A percentile compares a stretch with the other conserved stretches of the same genome.
Conservation (phyloP, 2,888 invertebrate genomes). For the Acanthopleura granulata region DNA sequence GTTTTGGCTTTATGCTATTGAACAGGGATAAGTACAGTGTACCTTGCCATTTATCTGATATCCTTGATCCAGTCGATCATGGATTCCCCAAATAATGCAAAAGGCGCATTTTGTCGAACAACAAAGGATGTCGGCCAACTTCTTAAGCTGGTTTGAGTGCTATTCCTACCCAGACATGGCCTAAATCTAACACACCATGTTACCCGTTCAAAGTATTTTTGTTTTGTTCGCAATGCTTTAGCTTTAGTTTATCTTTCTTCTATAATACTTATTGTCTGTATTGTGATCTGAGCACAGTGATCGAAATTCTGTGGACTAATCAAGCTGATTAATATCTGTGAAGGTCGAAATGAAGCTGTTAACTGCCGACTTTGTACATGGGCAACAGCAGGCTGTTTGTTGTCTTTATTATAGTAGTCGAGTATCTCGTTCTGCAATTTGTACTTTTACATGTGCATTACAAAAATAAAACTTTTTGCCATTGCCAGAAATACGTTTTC, state of each 20-base stretch:
- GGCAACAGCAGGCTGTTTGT: constrained; percentile 19
- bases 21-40: not conserved
- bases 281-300: constrained; percentile 13
- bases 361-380: not conserved
- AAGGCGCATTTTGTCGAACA: too few relatives aligned
- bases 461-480: constrained; percentile 14
- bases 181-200: not conserved
- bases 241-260: not conserved
- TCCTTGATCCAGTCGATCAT: too few relatives aligned
- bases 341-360: not conserved
- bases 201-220: not conserved
- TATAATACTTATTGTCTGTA: constrained; percentile 16
- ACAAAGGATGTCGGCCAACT: not conserved
- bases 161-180: not conserved
- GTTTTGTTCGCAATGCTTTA: not conserved
- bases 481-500: constrained; percentile 6
- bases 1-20: not conserved
- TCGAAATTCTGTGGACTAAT: constrained; percentile 16
- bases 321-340: not conserved
- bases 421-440: constrained; percentile 20
- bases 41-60: too few relatives aligned
- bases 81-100: too few relatives aligned
- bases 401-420: constrained; percentile 11
- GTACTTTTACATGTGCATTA: constrained; percentile 19
- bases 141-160: not conserved